Conservation (phyloP, 2,113 vertebrate genomes). For the Empidonax traillii region DNA sequence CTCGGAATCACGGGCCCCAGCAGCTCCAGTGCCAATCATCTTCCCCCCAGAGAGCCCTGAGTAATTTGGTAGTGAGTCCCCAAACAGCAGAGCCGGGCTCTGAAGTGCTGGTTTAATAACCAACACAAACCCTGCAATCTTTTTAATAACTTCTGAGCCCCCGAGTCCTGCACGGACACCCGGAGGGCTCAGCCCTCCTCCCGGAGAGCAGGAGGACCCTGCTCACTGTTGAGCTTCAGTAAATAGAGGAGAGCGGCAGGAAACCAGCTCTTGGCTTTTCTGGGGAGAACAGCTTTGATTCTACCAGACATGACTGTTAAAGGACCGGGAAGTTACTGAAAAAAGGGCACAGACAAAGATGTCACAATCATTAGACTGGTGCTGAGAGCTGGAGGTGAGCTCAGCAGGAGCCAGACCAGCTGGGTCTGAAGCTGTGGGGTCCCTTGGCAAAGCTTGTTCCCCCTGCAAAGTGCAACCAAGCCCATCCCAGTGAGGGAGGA, state of each 20-base stretch:
- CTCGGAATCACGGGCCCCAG: background rate
- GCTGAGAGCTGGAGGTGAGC: background rate
- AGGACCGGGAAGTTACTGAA: slow-evolving; percentile 5
- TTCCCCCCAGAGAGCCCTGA: background rate
- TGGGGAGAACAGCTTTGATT: background rate
- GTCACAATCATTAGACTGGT: background rate
- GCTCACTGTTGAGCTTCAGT: background rate
- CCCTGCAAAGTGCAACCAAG: background rate
- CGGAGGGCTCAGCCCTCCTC: background rate
- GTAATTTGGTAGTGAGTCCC: slow-evolving; percentile 11
- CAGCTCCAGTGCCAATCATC: background rate
- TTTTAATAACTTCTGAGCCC: slow-evolving; percentile 44
- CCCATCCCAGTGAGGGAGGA: background rate
- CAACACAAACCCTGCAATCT: background rate
- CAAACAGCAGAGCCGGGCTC: background rate
- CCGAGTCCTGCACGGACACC: background rate
- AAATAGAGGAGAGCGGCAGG: background rate
- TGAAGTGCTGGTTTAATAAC: slow-evolving; percentile 18
- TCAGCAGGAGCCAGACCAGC: background rate
- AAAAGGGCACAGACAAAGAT: background rate
- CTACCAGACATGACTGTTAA: background rate
- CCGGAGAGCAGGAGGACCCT: background rate
- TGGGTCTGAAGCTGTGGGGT: background rate
- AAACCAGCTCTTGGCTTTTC: background rate
- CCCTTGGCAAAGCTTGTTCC: background rate